These are phyloP conservation scores for Motacilla alba DNA, from an alignment of 2,113 vertebrate species.

Conservation along the genomic window DNA sequence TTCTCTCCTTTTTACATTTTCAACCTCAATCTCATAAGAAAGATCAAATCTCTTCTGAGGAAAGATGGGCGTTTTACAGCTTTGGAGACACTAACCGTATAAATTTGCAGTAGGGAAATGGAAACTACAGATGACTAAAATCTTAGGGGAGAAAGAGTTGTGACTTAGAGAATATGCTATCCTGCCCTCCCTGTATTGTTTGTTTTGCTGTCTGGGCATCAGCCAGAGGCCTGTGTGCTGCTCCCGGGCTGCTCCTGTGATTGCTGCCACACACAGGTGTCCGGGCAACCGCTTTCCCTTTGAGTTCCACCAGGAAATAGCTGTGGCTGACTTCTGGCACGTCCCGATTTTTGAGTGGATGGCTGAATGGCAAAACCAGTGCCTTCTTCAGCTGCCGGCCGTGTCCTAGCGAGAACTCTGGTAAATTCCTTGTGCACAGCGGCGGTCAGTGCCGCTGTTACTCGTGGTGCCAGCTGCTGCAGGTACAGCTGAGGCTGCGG, in stretches of 20 bases:
- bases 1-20: background rate
- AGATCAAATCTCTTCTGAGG: conserved; percentile 12
- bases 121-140: background rate
- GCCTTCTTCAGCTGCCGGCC: background rate
- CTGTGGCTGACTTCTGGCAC: background rate
- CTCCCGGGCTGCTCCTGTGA: background rate
- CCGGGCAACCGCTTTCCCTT: background rate
- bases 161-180: background rate
- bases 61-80: background rate
- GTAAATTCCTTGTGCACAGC: fast-evolving
- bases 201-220: background rate
- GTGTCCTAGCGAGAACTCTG: background rate
- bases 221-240: background rate
- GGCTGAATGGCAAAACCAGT: background rate
- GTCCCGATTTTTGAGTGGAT: background rate
- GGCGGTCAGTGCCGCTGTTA: fast-evolving
- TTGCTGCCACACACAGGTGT: background rate
- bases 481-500: background rate
- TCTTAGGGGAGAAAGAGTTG: background rate
- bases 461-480: background rate
- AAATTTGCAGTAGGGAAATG: background rate
- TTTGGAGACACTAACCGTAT: background rate
- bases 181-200: background rate
- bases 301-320: background rate
- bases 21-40: conserved; percentile 25